These are phyloP conservation scores for Actenoides hombroni DNA, from an alignment of 2,113 vertebrate species.

Conservation along the genomic window DNA sequence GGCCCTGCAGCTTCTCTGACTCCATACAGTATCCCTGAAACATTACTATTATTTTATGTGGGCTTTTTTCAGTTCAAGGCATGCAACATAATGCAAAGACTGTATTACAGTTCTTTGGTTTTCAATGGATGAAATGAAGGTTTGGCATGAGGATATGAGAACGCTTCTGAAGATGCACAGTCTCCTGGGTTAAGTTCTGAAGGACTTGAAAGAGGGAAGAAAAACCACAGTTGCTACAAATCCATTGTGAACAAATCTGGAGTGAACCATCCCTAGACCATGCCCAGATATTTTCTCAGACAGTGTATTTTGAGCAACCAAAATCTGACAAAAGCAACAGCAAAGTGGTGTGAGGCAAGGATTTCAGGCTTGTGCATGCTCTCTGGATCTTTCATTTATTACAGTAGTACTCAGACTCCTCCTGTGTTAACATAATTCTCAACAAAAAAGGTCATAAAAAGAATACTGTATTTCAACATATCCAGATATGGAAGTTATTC, in stretches of 20 bases:
- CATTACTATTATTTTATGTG: background rate
- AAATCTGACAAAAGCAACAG: background rate
- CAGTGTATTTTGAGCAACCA: background rate
- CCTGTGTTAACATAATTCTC: background rate
- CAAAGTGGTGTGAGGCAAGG: background rate
- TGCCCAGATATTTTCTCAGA: background rate
- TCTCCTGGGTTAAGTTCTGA: background rate
- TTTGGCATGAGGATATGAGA: rapidly evolving
- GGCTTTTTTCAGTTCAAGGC: background rate
- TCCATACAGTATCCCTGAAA: background rate
- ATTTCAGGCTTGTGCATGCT: background rate
- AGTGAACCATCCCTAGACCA: background rate
- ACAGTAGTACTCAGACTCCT: background rate
- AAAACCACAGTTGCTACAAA: background rate
- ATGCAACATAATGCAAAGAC: background rate
- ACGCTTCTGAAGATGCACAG: background rate
- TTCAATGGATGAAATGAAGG: background rate
- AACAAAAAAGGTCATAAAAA: background rate
- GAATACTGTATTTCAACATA: background rate
- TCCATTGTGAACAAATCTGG: background rate
- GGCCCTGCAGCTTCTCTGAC: background rate
- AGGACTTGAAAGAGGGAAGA: background rate
- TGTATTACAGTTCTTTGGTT: background rate
- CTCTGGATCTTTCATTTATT: background rate
- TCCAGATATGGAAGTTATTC: background rate